Evolutionary conservation across 2,797 vertebrate genomes (phyloP).

Genomic region (Oryzias dopingdopingensis): DNA sequence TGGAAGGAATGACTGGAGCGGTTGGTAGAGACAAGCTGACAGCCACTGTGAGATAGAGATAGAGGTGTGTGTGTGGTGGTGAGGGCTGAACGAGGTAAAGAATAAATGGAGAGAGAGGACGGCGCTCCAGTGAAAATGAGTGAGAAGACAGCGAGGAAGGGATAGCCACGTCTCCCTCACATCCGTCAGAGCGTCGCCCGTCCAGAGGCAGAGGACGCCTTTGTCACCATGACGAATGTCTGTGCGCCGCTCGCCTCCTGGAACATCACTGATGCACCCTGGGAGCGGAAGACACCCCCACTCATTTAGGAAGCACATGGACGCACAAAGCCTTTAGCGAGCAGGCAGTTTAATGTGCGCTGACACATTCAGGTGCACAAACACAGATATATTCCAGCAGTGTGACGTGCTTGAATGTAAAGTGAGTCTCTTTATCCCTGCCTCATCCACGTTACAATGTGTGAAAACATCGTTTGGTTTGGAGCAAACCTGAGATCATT

Average conservation of each 20-base stretch:
- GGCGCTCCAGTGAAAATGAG: conserved; percentile 50
- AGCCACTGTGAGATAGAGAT: conserved; percentile 43
- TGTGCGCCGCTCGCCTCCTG: conserved; percentile 46
- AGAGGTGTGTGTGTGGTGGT: conserved; percentile 30
- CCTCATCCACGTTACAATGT: neutral
- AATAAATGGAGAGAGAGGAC: conserved; percentile 54
- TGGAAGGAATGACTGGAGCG: neutral
- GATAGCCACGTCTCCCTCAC: conserved; percentile 48
- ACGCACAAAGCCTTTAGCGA: conserved; percentile 18
- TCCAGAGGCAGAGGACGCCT: conserved; percentile 54
- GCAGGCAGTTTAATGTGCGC: neutral
- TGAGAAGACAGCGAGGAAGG: conserved; percentile 40
- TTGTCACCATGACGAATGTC: conserved; percentile 67
- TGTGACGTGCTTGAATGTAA: neutral
- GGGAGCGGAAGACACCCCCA: conserved; percentile 11
- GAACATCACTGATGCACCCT: conserved; percentile 50
- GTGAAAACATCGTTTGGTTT: neutral
- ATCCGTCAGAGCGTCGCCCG: conserved; percentile 69
- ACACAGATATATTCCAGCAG: neutral
- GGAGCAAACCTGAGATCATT: neutral
- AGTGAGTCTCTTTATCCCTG: neutral
- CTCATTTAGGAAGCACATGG: conserved; percentile 23
- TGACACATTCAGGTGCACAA: neutral
- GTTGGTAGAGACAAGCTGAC: conserved; percentile 33
- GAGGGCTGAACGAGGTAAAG: conserved; percentile 31